Evolutionary conservation across 1,140 invertebrate species (phyloP).

Genomic region (Grapholita molesta): DNA sequence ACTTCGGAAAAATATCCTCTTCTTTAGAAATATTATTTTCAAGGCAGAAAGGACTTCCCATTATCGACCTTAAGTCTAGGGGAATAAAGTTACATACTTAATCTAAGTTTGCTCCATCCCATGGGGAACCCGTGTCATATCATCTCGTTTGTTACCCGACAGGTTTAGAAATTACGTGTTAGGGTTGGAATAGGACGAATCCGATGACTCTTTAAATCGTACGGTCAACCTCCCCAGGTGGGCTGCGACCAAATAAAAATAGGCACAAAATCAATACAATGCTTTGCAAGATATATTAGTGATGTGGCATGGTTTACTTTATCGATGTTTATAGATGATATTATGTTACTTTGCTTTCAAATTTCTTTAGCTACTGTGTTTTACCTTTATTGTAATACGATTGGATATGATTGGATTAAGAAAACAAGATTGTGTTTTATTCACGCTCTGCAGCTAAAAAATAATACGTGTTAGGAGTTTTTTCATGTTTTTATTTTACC

Average conservation of each 20-base stretch:
- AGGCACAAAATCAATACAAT: slow-evolving; percentile 65
- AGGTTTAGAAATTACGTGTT: neutral
- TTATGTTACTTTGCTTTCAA: neutral
- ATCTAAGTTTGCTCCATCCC: neutral
- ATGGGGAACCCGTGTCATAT: neutral
- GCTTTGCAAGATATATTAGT: slow-evolving; percentile 45
- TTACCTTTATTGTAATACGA: too few relatives aligned
- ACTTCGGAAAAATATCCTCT: neutral
- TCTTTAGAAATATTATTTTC: slow-evolving; percentile 3
- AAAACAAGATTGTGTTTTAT: too few relatives aligned
- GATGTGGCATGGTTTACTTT: slow-evolving; percentile 19
- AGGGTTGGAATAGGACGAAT: neutral
- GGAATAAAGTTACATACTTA: neutral
- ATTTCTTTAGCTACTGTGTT: too few relatives aligned
- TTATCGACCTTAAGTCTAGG: neutral
- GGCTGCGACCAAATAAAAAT: slow-evolving; percentile 51
- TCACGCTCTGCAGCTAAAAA: too few relatives aligned
- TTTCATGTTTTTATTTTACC: too few relatives aligned
- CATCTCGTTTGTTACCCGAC: neutral
- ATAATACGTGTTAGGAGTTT: too few relatives aligned
- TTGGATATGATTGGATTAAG: too few relatives aligned
- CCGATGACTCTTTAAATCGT: slow-evolving; percentile 31
- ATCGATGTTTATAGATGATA: slow-evolving; percentile 29
- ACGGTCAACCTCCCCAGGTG: slow-evolving; percentile 44
- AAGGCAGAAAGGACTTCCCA: neutral